These are phyloP conservation scores for Sitophilus oryzae DNA, from an alignment of 1,140 invertebrate species.

Conservation along the genomic window DNA sequence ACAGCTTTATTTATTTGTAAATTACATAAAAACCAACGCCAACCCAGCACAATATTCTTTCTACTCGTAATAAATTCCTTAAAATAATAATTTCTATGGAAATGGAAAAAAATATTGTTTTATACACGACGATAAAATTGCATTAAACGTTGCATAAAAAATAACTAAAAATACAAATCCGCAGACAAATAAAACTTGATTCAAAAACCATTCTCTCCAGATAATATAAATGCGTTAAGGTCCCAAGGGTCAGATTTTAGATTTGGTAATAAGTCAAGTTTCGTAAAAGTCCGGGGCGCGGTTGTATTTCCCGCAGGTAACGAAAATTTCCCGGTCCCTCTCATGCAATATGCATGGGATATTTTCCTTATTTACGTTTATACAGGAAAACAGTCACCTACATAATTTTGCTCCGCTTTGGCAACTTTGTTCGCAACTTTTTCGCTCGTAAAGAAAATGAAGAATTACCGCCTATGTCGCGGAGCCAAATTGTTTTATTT, in stretches of 20 bases:
- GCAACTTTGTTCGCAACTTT: slow-evolving; percentile 24
- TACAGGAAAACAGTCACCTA: slow-evolving; percentile 37
- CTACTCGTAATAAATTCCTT: too few relatives aligned
- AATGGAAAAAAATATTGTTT: too few relatives aligned
- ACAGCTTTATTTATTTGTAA: too few relatives aligned
- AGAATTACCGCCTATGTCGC: slow-evolving; percentile 16
- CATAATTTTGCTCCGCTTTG: slow-evolving; percentile 35
- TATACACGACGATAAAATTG: too few relatives aligned
- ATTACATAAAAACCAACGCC: too few relatives aligned
- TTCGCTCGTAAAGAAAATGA: slow-evolving; percentile 24
- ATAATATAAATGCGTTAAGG: background rate
- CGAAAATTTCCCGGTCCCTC: slow-evolving; percentile 11
- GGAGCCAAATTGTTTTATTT: slow-evolving; percentile 19
- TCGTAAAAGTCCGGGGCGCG: background rate
- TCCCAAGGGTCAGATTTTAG: slow-evolving; percentile 12
- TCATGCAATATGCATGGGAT: slow-evolving; percentile 42
- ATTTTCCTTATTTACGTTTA: slow-evolving; percentile 43
- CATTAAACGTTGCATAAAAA: too few relatives aligned
- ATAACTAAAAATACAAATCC: too few relatives aligned
- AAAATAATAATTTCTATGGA: too few relatives aligned
- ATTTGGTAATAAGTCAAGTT: slow-evolving; percentile 22
- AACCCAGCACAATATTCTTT: too few relatives aligned
- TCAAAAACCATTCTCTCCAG: background rate
- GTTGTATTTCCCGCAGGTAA: slow-evolving; percentile 23
- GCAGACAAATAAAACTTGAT: background rate